A percentile compares a stretch with the other conserved stretches of the same genome.
phyloP scores from a whole-genome alignment of 2,888 invertebrate species.

The Athalia rosae region DNA sequence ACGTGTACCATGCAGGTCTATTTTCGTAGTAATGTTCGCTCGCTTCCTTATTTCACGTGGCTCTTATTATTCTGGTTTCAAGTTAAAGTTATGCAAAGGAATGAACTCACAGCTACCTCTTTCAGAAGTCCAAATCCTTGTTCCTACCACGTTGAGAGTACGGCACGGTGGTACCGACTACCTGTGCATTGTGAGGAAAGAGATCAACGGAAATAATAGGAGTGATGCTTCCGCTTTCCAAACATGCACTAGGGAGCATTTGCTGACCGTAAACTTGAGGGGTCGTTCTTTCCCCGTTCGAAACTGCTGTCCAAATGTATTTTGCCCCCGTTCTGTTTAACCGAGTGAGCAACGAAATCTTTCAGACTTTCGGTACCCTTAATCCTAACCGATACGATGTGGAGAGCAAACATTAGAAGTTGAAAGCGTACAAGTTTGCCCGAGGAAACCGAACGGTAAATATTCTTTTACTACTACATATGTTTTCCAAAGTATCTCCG shows the following conservation, averaged over 20 bases:
- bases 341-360: conserved; percentile 22
- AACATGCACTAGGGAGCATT: not conserved
- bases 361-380: conserved; percentile 25
- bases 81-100: conserved; percentile 2
- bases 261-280: conserved; percentile 7
- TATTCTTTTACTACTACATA: not conserved
- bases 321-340: conserved; percentile 2
- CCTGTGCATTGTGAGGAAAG: not conserved
- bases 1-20: conserved; percentile 47
- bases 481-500: not conserved
- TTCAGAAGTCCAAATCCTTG: conserved; percentile 7
- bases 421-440: conserved; percentile 29
- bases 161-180: not conserved
- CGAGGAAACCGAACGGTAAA: conserved; percentile 25
- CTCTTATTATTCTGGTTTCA: not conserved
- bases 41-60: conserved; percentile 2
- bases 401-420: conserved; percentile 31
- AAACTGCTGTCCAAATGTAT: conserved; percentile 10
- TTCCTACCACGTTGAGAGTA: not conserved
- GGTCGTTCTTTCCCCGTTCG: not conserved
- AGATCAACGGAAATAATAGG: not conserved
- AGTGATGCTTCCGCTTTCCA: not conserved
- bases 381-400: conserved; percentile 26
- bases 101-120: conserved; percentile 21
- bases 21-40: conserved; percentile 58